Percentiles rank a stretch among this genome's conserved stretches.
These are phyloP conservation scores for Melieria picta DNA, from an alignment of 2,888 invertebrate species.

Conservation along the genomic window DNA sequence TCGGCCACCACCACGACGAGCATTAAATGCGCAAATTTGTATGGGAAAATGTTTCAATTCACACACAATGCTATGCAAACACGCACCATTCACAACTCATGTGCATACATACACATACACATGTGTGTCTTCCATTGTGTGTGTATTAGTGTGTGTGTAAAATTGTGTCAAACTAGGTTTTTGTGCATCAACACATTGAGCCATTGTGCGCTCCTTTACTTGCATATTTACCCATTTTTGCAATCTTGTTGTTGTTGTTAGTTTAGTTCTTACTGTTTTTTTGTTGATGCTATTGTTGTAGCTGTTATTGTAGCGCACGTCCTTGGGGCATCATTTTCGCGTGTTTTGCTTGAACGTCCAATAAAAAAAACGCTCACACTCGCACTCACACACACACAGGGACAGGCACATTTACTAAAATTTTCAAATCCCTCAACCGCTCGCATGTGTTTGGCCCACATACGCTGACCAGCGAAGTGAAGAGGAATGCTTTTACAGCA, in stretches of 20 bases:
- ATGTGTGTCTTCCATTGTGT: not conserved
- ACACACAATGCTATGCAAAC: no score
- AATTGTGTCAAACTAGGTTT: slow-evolving; percentile 27
- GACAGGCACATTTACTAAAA: slow-evolving; percentile 3
- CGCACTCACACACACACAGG: not conserved
- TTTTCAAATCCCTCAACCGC: not conserved
- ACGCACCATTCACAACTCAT: not conserved
- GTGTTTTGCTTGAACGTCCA: not conserved
- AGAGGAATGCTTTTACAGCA: no score
- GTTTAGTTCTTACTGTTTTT: not conserved
- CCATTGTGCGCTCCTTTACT: not conserved
- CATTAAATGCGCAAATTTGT: no score
- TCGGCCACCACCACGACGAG: no score
- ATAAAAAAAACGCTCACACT: not conserved
- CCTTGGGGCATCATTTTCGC: slow-evolving; percentile 24
- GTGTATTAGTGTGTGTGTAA: slow-evolving; percentile 1
- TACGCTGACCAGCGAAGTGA: no score
- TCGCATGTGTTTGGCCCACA: no score
- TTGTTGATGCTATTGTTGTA: not conserved
- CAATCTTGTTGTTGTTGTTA: not conserved
- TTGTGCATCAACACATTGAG: not conserved
- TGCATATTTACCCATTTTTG: not conserved
- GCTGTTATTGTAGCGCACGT: not conserved
- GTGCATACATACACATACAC: not conserved
- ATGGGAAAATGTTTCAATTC: no score